Evolutionary conservation across 2,113 vertebrate species (phyloP).

Genomic region (Tetraodon nigroviridis): DNA sequence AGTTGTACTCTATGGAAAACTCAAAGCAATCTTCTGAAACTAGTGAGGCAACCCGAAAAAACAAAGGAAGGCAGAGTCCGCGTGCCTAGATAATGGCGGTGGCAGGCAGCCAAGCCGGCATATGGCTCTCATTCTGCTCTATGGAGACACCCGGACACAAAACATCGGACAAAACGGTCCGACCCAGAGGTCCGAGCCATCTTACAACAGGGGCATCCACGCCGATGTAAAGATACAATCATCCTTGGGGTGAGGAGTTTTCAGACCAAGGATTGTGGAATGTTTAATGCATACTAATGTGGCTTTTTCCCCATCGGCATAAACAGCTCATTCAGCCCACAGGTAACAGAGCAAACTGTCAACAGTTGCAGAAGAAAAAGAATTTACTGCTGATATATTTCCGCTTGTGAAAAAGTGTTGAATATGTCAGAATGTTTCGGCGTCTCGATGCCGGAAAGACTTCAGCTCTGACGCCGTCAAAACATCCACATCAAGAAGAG

Average conservation of each 20-base stretch:
- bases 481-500: slow-evolving; percentile 24
- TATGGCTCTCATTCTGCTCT: slow-evolving; percentile 63
- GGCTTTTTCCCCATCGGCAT: slow-evolving; percentile 20
- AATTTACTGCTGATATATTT: not conserved
- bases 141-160: slow-evolving; percentile 67
- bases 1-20: too few species aligned
- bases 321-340: slow-evolving; percentile 32
- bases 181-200: slow-evolving; percentile 24
- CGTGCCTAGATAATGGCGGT: slow-evolving; percentile 65
- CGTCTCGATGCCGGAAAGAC: slow-evolving; percentile 8
- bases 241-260: slow-evolving; percentile 15
- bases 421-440: slow-evolving; percentile 27
- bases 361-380: slow-evolving; percentile 33
- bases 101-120: slow-evolving; percentile 62
- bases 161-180: slow-evolving; percentile 55
- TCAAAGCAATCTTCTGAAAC: slow-evolving; percentile 45
- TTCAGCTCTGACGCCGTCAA: slow-evolving; percentile 18
- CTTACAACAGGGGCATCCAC: slow-evolving; percentile 24
- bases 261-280: slow-evolving; percentile 5
- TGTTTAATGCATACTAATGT: slow-evolving; percentile 31
- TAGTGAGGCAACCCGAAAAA: slow-evolving; percentile 10
- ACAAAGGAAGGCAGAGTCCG: slow-evolving; percentile 57
- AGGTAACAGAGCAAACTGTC: slow-evolving; percentile 27
- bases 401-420: slow-evolving; percentile 17
- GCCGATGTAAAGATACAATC: slow-evolving; percentile 49